Conservation (phyloP, 2,797 vertebrate genomes). For the Morelia viridis region DNA sequence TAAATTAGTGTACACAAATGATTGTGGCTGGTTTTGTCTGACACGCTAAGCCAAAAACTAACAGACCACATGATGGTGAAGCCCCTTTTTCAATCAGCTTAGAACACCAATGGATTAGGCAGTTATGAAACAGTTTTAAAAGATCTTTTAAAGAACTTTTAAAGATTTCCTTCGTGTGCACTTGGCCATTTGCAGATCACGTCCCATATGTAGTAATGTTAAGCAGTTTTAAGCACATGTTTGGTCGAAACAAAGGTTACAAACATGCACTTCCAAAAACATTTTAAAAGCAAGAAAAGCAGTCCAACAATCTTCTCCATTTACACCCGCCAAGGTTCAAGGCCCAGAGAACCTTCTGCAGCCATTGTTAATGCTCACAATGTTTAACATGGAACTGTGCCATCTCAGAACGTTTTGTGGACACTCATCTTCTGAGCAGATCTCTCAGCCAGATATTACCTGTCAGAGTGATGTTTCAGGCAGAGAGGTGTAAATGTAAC, state of each 20-base stretch:
- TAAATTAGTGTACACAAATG: not conserved
- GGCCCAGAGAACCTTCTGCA: not conserved
- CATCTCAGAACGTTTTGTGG: not conserved
- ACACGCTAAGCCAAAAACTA: not conserved
- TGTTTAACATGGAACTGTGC: constrained; percentile 13
- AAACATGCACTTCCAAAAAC: not conserved
- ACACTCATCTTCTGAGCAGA: not conserved
- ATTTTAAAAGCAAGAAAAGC: not conserved
- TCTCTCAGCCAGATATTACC: not conserved
- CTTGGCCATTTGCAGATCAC: not conserved
- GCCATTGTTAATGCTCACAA: not conserved
- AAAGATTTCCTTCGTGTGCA: not conserved
- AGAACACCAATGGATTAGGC: not conserved
- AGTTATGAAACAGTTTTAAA: fast-evolving
- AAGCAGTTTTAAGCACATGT: not conserved
- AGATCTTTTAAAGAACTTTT: not conserved
- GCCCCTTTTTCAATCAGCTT: not conserved
- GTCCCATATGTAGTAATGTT: not conserved
- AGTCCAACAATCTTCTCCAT: constrained; percentile 4
- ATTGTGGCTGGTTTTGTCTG: not conserved
- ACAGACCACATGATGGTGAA: not conserved
- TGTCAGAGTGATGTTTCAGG: not conserved
- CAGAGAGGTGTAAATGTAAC: not conserved
- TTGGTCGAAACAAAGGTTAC: fast-evolving
- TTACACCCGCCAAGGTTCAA: constrained; percentile 15